These are phyloP conservation scores for Tachystola acroxantha DNA, from an alignment of 2,888 invertebrate species.

Conservation along the genomic window DNA sequence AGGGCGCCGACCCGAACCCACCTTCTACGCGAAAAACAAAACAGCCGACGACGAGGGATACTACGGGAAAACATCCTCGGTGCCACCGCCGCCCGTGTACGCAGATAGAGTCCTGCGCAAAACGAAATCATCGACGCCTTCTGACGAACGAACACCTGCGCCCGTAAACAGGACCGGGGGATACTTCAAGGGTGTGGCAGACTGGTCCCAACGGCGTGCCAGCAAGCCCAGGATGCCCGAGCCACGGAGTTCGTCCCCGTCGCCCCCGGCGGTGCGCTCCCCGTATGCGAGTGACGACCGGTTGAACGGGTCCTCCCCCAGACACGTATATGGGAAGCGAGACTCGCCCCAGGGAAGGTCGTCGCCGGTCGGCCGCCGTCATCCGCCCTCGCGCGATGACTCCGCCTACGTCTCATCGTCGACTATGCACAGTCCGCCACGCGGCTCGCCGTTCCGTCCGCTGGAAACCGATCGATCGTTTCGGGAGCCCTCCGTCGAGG, in stretches of 20 bases:
- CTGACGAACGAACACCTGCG: slow-evolving; percentile 66
- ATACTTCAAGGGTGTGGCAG: slow-evolving; percentile 86
- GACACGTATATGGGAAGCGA: slow-evolving; percentile 63
- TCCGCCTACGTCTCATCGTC: slow-evolving; percentile 78
- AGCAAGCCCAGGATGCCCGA: slow-evolving; percentile 72
- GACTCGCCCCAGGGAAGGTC: slow-evolving; percentile 63
- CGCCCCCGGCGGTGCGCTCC: slow-evolving; percentile 60
- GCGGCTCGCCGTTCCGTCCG: slow-evolving; percentile 70
- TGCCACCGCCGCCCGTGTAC: slow-evolving; percentile 63
- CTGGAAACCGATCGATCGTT: slow-evolving; percentile 63
- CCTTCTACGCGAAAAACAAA: slow-evolving; percentile 87
- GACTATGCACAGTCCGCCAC: slow-evolving; percentile 77
- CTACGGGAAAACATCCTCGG: slow-evolving; percentile 61
- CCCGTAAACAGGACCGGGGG: slow-evolving; percentile 69
- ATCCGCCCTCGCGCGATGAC: slow-evolving; percentile 74
- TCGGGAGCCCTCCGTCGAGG: slow-evolving; percentile 71
- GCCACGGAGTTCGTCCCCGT: slow-evolving; percentile 66
- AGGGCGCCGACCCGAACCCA: slow-evolving; percentile 80
- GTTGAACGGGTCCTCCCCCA: slow-evolving; percentile 56
- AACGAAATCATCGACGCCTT: slow-evolving; percentile 73
- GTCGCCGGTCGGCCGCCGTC: slow-evolving; percentile 62
- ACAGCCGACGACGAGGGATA: slow-evolving; percentile 65
- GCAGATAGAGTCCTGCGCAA: slow-evolving; percentile 69
- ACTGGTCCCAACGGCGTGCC: slow-evolving; percentile 85
- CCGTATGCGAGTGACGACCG: slow-evolving; percentile 64